Percentiles rank a stretch among this genome's conserved stretches.
Conservation (phyloP, 2,888 invertebrate species). For the Agrotis puta region DNA sequence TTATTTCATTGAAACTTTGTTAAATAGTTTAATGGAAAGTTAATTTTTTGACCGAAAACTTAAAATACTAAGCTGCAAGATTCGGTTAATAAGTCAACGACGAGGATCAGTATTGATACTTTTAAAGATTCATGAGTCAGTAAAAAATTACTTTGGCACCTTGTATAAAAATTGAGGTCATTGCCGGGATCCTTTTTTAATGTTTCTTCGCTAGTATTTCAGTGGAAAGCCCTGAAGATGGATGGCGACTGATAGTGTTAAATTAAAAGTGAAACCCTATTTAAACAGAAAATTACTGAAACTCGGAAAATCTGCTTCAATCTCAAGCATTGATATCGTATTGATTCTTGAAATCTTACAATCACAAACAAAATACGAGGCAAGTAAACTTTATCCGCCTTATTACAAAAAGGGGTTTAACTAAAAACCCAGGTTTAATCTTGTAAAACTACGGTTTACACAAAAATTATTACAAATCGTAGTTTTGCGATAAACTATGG, state of each 20-base stretch:
- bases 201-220: too few relatives aligned
- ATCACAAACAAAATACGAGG: too few relatives aligned
- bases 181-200: too few relatives aligned
- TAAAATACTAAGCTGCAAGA: neutral
- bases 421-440: too few relatives aligned
- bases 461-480: too few relatives aligned
- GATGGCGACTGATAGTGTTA: neutral
- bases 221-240: neutral
- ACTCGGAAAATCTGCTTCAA: too few relatives aligned
- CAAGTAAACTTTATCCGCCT: too few relatives aligned
- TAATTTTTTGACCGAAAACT: neutral
- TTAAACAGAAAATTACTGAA: neutral
- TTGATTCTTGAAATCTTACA: too few relatives aligned
- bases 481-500: too few relatives aligned
- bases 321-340: too few relatives aligned
- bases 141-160: neutral
- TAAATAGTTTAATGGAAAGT: neutral
- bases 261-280: neutral
- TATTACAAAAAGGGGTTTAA: too few relatives aligned
- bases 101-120: neutral
- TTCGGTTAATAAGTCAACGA: neutral
- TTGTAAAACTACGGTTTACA: too few relatives aligned
- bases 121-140: neutral
- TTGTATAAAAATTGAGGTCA: neutral
- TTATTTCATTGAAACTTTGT: neutral